Percentiles rank a stretch among this genome's conserved stretches.
phyloP scores from a whole-genome alignment of 2,113 vertebrate genomes.

The Balaenoptera acutorostrata region DNA sequence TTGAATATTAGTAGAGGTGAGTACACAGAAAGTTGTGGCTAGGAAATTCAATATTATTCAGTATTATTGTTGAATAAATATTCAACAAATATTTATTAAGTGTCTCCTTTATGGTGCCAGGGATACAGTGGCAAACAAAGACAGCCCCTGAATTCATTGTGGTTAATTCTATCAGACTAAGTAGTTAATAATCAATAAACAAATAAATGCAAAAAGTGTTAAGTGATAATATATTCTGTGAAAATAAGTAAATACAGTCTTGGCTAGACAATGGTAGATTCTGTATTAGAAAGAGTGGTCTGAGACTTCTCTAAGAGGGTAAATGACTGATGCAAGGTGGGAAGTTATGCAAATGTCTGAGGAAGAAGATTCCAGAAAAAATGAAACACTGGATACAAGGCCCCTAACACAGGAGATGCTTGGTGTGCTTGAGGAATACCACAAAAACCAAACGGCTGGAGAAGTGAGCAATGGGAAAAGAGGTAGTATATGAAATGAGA shows the following conservation, averaged over 20 bases:
- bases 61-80: background rate
- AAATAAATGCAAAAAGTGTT: background rate
- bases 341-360: background rate
- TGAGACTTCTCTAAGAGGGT: background rate
- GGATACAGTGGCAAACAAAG: background rate
- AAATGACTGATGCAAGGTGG: background rate
- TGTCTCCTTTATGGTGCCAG: background rate
- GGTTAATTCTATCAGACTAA: background rate
- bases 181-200: background rate
- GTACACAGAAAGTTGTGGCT: background rate
- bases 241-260: background rate
- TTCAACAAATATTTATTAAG: background rate
- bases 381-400: background rate
- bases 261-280: background rate
- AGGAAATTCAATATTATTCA: background rate
- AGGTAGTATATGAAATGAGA: background rate
- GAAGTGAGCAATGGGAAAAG: background rate
- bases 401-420: background rate
- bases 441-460: background rate
- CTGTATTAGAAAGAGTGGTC: background rate
- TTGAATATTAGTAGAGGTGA: background rate
- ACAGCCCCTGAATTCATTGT: background rate
- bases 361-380: background rate
- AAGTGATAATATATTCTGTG: background rate
- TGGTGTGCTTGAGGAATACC: background rate